Conservation (phyloP, 2,113 vertebrate genomes). For the Alouatta palliata region DNA sequence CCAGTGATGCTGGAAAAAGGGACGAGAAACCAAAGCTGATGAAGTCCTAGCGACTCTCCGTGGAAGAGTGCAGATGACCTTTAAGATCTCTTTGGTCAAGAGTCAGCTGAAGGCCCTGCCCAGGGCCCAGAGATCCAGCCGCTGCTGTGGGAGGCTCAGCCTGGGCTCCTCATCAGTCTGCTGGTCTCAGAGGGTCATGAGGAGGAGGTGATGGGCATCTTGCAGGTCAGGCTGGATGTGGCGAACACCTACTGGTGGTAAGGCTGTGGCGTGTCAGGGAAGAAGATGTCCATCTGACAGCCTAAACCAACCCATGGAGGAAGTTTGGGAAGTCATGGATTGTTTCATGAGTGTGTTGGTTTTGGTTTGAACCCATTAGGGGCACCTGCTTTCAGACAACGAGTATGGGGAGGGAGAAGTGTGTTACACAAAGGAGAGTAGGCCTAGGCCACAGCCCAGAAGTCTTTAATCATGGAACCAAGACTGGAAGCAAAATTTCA, state of each 20-base stretch:
- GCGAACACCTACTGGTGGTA: accelerated
- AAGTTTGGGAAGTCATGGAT: background rate
- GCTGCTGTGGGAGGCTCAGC: background rate
- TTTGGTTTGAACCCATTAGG: background rate
- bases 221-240: no score
- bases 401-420: no score
- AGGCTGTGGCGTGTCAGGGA: background rate
- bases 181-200: background rate
- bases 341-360: background rate
- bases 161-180: background rate
- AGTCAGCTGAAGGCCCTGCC: background rate
- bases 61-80: slow-evolving; percentile 47
- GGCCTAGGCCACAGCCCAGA: background rate
- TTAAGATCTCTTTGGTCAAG: slow-evolving; percentile 71
- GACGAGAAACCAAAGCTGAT: slow-evolving; percentile 16
- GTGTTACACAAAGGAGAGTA: background rate
- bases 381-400: background rate
- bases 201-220: background rate
- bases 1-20: background rate
- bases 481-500: background rate
- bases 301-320: background rate
- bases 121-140: background rate
- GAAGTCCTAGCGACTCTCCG: background rate
- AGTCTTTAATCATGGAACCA: background rate
- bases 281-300: background rate